Evolutionary conservation across 2,888 invertebrate species (phyloP).

Genomic region (Lycophotia porphyrea): DNA sequence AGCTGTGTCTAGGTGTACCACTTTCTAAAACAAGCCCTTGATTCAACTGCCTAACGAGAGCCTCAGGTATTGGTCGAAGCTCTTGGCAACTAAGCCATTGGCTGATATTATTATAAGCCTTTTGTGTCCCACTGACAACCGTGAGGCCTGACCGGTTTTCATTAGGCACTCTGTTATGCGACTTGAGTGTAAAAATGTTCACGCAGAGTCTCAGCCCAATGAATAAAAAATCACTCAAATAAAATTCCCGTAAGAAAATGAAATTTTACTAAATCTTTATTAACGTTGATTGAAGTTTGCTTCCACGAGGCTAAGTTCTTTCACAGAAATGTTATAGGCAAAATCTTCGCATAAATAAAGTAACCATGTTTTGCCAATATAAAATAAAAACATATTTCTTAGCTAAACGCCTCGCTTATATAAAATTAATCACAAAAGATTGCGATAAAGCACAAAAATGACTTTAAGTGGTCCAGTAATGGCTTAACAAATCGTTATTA

Average conservation of each 20-base stretch:
- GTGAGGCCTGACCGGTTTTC: too few relatives aligned
- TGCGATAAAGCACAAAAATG: slow-evolving; percentile 62
- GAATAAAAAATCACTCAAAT: too few relatives aligned
- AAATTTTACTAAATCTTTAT: not conserved
- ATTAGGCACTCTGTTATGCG: too few relatives aligned
- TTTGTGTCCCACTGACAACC: too few relatives aligned
- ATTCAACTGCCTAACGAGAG: too few relatives aligned
- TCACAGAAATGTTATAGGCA: not conserved
- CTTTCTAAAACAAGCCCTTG: too few relatives aligned
- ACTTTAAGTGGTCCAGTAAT: slow-evolving; percentile 54
- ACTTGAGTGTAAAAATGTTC: too few relatives aligned
- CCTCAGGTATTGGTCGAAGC: too few relatives aligned
- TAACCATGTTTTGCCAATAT: not conserved
- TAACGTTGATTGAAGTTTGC: not conserved
- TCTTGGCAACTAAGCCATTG: too few relatives aligned
- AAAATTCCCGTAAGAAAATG: not conserved
- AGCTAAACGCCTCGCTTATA: slow-evolving; percentile 40
- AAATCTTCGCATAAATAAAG: not conserved
- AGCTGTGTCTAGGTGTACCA: too few relatives aligned
- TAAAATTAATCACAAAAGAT: slow-evolving; percentile 61
- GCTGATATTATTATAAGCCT: too few relatives aligned
- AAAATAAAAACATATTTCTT: slow-evolving; percentile 48
- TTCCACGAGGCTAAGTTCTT: not conserved
- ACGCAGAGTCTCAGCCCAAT: too few relatives aligned
- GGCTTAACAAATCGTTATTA: slow-evolving; percentile 61